Percentiles rank a stretch among this genome's conserved stretches.
Evolutionary conservation across 2,888 invertebrate genomes (phyloP).

Genomic region (Melanotus villosus): DNA sequence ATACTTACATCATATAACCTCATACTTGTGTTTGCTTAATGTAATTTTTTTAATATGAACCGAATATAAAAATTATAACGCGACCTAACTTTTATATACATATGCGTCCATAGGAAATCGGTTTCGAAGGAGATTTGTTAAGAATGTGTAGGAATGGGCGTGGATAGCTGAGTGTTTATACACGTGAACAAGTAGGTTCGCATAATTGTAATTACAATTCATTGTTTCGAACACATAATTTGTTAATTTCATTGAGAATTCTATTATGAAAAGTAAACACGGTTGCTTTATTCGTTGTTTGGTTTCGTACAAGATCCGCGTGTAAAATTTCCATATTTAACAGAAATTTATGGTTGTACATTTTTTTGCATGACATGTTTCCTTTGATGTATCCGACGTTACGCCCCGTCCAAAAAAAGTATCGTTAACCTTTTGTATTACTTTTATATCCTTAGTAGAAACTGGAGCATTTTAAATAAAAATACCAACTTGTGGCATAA

Average conservation of each 20-base stretch:
- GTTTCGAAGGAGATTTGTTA: background rate
- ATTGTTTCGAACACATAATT: slow-evolving; percentile 1
- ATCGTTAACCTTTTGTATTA: too few relatives aligned
- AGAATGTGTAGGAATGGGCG: slow-evolving; percentile 1
- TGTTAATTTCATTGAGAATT: background rate
- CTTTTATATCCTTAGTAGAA: too few relatives aligned
- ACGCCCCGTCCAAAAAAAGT: too few relatives aligned
- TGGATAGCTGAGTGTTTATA: background rate
- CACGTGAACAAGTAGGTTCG: slow-evolving; percentile 9
- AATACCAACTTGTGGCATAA: background rate
- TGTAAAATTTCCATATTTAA: too few relatives aligned
- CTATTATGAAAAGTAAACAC: background rate
- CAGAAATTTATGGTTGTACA: too few relatives aligned
- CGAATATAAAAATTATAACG: slow-evolving; percentile 13
- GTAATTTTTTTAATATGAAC: too few relatives aligned
- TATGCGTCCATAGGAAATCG: background rate
- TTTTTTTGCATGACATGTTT: too few relatives aligned
- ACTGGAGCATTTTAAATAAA: background rate
- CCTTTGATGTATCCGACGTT: too few relatives aligned
- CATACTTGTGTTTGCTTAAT: slow-evolving; percentile 28
- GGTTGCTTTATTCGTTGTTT: too few relatives aligned
- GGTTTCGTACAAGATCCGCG: too few relatives aligned
- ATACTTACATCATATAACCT: slow-evolving; percentile 35
- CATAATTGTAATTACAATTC: slow-evolving; percentile 5
- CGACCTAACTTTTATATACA: slow-evolving; percentile 1